Percentiles rank a stretch among this genome's conserved stretches.
Evolutionary conservation across 1,140 invertebrate species (phyloP).

Genomic region (Cyclargus thomasi): DNA sequence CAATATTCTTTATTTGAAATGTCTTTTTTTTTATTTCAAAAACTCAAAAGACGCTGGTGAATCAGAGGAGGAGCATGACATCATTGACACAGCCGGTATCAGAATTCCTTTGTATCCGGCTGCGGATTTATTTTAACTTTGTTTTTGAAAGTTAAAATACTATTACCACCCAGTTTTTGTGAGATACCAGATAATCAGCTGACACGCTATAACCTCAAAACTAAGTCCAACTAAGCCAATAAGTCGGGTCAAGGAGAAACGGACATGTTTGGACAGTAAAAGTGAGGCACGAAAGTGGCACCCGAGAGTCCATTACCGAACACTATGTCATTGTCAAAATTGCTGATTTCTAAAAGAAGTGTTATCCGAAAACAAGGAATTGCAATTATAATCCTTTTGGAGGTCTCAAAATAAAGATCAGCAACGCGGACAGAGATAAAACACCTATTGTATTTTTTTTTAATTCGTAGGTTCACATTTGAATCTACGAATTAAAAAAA

Average conservation of each 20-base stretch:
- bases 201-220: not conserved
- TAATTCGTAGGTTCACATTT: no score
- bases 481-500: no score
- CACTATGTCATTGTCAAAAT: not conserved
- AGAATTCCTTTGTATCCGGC: conserved; percentile 6
- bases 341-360: not conserved
- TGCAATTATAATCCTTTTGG: not conserved
- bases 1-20: not conserved
- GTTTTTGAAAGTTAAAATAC: not conserved
- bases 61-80: not conserved
- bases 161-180: not conserved
- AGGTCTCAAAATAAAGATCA: not conserved
- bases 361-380: not conserved
- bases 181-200: not conserved
- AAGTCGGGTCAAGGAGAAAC: not conserved
- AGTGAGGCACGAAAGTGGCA: not conserved
- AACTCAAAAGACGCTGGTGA: not conserved
- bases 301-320: not conserved
- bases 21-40: not conserved
- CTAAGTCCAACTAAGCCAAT: not conserved
- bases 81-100: not conserved
- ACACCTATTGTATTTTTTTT: not conserved
- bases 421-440: not conserved
- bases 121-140: not conserved
- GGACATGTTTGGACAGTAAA: not conserved